Percentiles rank a stretch among this genome's conserved stretches.
Conservation (phyloP, 2,888 invertebrate genomes). For the Drosophila aldrichi region DNA sequence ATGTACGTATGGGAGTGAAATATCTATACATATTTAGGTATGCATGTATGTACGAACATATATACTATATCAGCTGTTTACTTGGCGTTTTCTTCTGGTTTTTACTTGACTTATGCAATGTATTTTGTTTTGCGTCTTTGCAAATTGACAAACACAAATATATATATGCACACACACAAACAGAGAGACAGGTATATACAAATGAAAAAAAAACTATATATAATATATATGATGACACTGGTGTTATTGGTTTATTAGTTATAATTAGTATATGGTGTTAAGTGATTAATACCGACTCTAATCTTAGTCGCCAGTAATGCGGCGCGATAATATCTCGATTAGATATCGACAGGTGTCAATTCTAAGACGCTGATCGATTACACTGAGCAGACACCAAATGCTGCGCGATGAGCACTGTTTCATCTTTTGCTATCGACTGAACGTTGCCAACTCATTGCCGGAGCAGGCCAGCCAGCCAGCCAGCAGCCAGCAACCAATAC, state of each 20-base stretch:
- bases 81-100: conserved; percentile 50
- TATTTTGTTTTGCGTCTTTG: conserved; percentile 76
- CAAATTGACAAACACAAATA: conserved; percentile 41
- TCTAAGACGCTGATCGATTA: conserved; percentile 85
- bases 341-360: conserved; percentile 86
- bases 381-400: conserved; percentile 83
- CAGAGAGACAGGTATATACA: conserved; percentile 34
- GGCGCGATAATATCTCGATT: conserved; percentile 85
- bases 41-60: not conserved
- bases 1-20: conserved; percentile 3
- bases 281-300: conserved; percentile 15
- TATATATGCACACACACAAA: not conserved
- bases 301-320: conserved; percentile 83
- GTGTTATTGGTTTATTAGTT: conserved; percentile 9
- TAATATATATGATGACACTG: conserved; percentile 22
- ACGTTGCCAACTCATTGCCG: conserved; percentile 24
- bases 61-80: conserved; percentile 53
- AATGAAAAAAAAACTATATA: conserved; percentile 14
- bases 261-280: conserved; percentile 8
- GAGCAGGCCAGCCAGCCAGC: conserved; percentile 11
- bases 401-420: conserved; percentile 84
- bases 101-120: conserved; percentile 71
- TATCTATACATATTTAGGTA: not conserved
- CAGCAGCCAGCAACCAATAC: not conserved
- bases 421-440: conserved; percentile 85